Percentiles rank a stretch among this genome's conserved stretches.
Evolutionary conservation across 2,113 vertebrate genomes (phyloP).

Genomic region (Ia io): DNA sequence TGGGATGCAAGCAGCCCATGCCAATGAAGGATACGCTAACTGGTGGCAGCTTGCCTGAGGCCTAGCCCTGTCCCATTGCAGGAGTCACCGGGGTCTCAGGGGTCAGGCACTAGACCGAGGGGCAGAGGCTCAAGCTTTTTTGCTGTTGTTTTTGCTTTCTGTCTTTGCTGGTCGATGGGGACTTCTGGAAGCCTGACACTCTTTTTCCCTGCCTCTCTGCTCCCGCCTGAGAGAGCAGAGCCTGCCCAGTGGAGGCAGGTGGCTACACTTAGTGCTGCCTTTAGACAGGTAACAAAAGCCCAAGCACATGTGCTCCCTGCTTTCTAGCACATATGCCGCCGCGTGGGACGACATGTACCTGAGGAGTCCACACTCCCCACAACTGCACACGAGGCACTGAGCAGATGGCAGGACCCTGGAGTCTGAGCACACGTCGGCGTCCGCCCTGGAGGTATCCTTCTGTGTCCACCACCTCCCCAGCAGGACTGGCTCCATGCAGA

Average conservation of each 20-base stretch:
- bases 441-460: neutral
- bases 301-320: fast-evolving
- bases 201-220: neutral
- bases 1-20: neutral
- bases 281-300: neutral
- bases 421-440: fast-evolving
- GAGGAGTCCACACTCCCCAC: fast-evolving
- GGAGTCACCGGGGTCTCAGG: neutral
- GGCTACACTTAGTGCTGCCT: neutral
- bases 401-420: neutral
- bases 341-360: fast-evolving
- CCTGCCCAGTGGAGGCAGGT: neutral
- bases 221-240: neutral
- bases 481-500: neutral
- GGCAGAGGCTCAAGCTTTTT: too few relatives aligned
- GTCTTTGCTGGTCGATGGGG: neutral
- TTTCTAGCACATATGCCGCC: neutral
- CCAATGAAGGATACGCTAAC: fast-evolving
- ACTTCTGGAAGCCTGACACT: neutral
- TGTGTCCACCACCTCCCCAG: neutral
- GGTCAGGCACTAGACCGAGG: neutral
- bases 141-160: neutral
- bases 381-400: fast-evolving
- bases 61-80: neutral
- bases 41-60: neutral